Base-by-base conservation (phyloP, 2,888 invertebrate species). In the Chrysolina haemoptera region DNA sequence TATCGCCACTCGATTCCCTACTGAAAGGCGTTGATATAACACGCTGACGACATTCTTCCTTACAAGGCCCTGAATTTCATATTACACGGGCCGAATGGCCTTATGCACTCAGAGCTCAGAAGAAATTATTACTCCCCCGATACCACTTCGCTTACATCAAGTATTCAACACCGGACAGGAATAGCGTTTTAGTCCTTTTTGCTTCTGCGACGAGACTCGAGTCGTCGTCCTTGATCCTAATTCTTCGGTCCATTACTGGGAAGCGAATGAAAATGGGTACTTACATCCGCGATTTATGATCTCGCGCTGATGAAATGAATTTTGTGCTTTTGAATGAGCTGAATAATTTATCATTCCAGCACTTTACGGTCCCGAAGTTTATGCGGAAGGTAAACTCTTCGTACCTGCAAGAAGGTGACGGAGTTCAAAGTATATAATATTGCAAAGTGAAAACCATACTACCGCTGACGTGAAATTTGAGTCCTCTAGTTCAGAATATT, bases 41-140 rank as follows among this genome's bases (percentile, higher is more conserved):
- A 62, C 40, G 64, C 64, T 68, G 78, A 70, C 76, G 74, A 76
- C 72, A 70, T 62, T 71, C 67, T 74, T 70, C 74, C 63, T 78
- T 76, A 76, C 70, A 71, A 55, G 73, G 70, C 71, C 66, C 66
- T 77, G 74, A 76, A 78, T 78, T 77, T 66, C 27, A 65, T 76
- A 73, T 77, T 73, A 75, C 70, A 68, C 72, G 63, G 50, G 69
- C 65, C 71, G 62, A 74, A 74, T 76, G 70, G 77, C 78, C 73
- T 65, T 68, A 79, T 79, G 81, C 81, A 81, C 82, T 82, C 81
- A 79, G 70, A 63, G 70, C 74, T 73, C 69, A 70, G 70, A 78
- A 78, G 78, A 79, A 79, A 80, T 71, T 74, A 76, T 79, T 73
- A 70, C 78, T 80, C 81, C 78, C 79, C 62, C 74, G 79, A 78